A percentile compares a stretch with the other conserved stretches of the same genome.
Evolutionary conservation across 2,113 vertebrate species (phyloP).

Genomic region (Campylomormyrus tamandua): DNA sequence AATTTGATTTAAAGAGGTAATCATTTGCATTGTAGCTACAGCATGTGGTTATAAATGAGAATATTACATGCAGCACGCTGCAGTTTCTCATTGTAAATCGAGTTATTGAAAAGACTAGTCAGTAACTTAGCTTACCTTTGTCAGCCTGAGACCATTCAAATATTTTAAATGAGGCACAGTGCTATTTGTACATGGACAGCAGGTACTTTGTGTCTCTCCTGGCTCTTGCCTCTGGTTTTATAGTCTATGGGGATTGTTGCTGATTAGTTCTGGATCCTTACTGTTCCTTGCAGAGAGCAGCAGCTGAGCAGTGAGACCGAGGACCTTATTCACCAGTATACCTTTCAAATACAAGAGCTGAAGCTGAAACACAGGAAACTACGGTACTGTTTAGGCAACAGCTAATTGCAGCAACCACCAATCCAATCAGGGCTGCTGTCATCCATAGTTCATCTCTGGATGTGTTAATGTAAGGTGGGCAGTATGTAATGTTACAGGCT

Average conservation of each 20-base stretch:
- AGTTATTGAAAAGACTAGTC: not conserved
- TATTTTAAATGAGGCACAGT: not conserved
- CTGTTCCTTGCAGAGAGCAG: slow-evolving; percentile 40
- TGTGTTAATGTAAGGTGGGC: not conserved
- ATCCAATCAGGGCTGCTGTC: not conserved
- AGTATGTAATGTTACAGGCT: not conserved
- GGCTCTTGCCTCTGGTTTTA: not conserved
- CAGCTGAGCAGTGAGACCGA: slow-evolving; percentile 48
- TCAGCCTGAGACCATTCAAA: not conserved
- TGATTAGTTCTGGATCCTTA: not conserved
- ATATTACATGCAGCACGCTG: not conserved
- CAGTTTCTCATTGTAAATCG: not conserved
- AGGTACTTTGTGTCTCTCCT: not conserved
- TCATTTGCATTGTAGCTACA: not conserved
- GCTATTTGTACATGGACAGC: not conserved
- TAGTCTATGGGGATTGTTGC: not conserved
- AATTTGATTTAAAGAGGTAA: slow-evolving; percentile 49
- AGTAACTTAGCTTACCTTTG: not conserved
- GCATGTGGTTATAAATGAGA: not conserved
- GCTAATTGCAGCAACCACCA: not conserved
- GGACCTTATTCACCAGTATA: slow-evolving; percentile 48
- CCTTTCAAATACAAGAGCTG: slow-evolving; percentile 57
- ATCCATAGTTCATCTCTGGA: not conserved
- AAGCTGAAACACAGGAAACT: slow-evolving; percentile 59
- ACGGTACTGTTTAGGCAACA: slow-evolving; percentile 39